Evolutionary conservation across 2,113 vertebrate species (phyloP), one percentile per base, ranked within the genome.

Genomic region (Orientallactaga bullata): DNA sequence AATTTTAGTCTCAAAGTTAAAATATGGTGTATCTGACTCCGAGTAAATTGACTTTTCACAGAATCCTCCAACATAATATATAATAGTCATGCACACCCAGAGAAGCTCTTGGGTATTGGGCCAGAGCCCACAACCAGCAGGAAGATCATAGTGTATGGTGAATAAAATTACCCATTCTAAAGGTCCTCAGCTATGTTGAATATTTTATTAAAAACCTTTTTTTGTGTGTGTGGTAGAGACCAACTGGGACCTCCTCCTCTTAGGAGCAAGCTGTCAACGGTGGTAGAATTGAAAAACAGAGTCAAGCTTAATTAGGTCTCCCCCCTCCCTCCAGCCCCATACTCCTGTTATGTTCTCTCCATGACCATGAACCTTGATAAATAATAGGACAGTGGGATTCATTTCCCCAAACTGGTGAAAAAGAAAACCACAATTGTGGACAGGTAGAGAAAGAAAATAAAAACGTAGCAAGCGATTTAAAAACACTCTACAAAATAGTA

Each of bases 91-190:
- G 88, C 30, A 97, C 74, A 1, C 95, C 39, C 94, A 76, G 68
- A 96, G 93, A 95, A 80, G 51, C 93, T 97, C 96, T 89, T 97
- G 95, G 91, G 93, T 97, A 96, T 97, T 94, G 96, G 95, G 95
- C 65, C 35, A 47, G 42, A 95, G 93, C 80, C 96, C 77, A 90
- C 20, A 97, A 95, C 60, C 85, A 90, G 37, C 55, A 74, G 96
- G 85, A 96, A 96, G 97, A 97, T 97, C 96, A 97, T 63, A 91
- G 81, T 90, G 94, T 91, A 93, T 93, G 93, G 88, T 96, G 95
- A 96, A 94, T 84, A 94, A 97, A 97, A 97, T 93, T 63, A 89
- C 58, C 96, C 81, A 83, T 82, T 97, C 94, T 82, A 93, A 89
- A 98, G 95, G 42, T 96, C 92, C 87, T 96, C 84, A 30, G 87